Conservation (phyloP, 2,113 vertebrate species). For the Hippopotamus amphibius region DNA sequence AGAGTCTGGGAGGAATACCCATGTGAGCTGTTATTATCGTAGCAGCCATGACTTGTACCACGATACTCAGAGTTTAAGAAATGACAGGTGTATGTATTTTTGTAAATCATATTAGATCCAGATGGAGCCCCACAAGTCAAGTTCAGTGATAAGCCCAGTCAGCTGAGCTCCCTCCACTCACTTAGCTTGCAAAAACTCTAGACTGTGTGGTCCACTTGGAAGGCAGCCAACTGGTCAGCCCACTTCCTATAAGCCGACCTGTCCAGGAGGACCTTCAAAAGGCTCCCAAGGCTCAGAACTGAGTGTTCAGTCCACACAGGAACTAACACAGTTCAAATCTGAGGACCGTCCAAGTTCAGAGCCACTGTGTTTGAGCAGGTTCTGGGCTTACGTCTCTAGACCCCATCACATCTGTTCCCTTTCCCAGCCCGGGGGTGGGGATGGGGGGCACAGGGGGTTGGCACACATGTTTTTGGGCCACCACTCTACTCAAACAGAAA, state of each 20-base stretch:
- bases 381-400: neutral
- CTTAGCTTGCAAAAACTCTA: neutral
- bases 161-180: neutral
- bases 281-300: neutral
- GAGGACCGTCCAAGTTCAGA: neutral
- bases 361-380: neutral
- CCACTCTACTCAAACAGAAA: neutral
- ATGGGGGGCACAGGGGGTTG: neutral
- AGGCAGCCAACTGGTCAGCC: neutral
- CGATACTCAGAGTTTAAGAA: neutral
- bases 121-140: neutral
- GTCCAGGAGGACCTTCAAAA: neutral
- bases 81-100: neutral
- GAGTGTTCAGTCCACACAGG: neutral
- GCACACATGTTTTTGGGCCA: accelerated
- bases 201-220: neutral
- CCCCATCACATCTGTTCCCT: neutral
- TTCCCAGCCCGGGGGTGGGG: neutral
- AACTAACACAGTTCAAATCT: neutral
- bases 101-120: neutral
- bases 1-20: neutral
- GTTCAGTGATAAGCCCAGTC: neutral
- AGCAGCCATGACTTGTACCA: neutral
- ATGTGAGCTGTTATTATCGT: no score
- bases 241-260: neutral